Base-by-base conservation (phyloP, 2,888 invertebrate species). In the Cantharis flavilabris region DNA sequence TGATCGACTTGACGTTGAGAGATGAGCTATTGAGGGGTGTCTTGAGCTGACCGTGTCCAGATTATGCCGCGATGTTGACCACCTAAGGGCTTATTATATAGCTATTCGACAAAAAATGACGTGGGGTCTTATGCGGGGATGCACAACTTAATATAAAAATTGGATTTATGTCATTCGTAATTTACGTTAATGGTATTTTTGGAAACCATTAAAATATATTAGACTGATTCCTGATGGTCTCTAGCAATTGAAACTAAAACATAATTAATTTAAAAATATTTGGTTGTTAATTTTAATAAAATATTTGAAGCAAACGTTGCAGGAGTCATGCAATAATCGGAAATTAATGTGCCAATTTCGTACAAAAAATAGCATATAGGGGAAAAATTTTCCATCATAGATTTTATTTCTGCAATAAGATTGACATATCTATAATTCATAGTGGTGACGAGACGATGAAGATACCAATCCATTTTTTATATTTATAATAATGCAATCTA, bases 1-100 rank as follows among this genome's bases (percentile, higher is more conserved):
- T 81, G 84, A 79, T 82, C 81, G 81, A 80, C 79, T 84, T 82
- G 83, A 83, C 83, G 80, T 79, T 83, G 83, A 83, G 81, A 80
- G 81, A 83, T 83, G 82, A 80, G 79, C 77, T 78, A 80, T 77
- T 76, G 79, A 79, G 81, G 81, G 80, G 81, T 73, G 65, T 70
- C 64, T 71, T 76, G 73, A 76, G 74, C 74, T 79, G 76, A 76
- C 79, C 79, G 78, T 77, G 67, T 73, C 64, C 63, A 76, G 80
- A 82, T 81, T 82, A 81, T 81, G 76, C 72, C 77, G 72, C 75
- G 78, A 76, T 77, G 81, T 82, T 82, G 82, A 82, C 81, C 82
- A 74, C 65, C n/a, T 67, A 67, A 67, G 65, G 65, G 26, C 65
- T 67, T 67, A 23, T 49, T 49, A 49, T 49, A 49, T 49, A 49